phyloP scores from a whole-genome alignment of 2,797 vertebrate species.

The Cuculus canorus region DNA sequence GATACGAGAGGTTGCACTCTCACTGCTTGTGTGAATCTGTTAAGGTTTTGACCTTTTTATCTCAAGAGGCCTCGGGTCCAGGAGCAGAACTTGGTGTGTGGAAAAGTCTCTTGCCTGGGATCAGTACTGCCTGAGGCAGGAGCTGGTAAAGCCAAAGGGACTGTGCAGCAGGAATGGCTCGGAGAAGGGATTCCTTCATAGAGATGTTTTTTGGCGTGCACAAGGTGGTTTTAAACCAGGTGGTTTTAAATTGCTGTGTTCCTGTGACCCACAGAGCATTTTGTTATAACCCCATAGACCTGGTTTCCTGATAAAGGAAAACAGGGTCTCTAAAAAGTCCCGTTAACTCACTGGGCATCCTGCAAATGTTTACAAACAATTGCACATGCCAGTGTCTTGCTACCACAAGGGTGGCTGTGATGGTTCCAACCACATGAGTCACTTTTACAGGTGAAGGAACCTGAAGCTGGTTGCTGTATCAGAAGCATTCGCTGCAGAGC shows the following conservation, averaged over 20 bases:
- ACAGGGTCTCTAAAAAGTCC: not conserved
- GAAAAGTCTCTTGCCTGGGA: not conserved
- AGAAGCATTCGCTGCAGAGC: fast-evolving
- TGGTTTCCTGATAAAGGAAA: not conserved
- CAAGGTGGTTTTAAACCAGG: not conserved
- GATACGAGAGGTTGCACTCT: fast-evolving
- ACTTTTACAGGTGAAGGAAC: not conserved
- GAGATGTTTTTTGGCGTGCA: not conserved
- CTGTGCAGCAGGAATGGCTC: fast-evolving
- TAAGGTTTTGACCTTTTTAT: not conserved
- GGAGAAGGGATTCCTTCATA: not conserved
- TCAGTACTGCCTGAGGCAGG: not conserved
- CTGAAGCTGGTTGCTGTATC: not conserved
- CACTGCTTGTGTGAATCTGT: not conserved
- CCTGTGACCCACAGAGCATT: not conserved
- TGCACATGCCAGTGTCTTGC: not conserved
- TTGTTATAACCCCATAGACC: not conserved
- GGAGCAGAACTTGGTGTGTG: not conserved
- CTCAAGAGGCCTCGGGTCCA: not conserved
- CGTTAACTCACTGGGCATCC: not conserved
- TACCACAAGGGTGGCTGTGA: not conserved
- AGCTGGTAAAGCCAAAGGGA: not conserved
- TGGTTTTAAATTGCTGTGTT: not conserved
- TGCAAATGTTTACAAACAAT: not conserved
- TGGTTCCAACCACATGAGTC: not conserved